Conservation (phyloP, 2,797 vertebrate genomes). For the Enteromius paludinosus region DNA sequence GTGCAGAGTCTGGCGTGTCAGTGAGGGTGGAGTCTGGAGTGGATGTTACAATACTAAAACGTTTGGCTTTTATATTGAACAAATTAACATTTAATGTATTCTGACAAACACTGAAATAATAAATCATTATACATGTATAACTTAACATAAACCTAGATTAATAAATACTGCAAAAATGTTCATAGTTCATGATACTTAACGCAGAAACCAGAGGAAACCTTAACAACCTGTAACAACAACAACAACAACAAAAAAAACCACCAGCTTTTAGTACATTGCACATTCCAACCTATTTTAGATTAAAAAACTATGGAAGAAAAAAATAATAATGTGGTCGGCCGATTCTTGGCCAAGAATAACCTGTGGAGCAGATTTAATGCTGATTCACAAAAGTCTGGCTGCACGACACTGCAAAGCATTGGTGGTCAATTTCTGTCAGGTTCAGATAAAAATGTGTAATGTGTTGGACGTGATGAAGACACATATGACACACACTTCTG, state of each 20-base stretch:
- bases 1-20: too few species aligned
- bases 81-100: neutral
- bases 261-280: neutral
- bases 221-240: neutral
- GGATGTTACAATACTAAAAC: too few species aligned
- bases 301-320: neutral
- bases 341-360: neutral
- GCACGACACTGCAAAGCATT: neutral
- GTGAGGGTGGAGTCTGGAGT: too few species aligned
- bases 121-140: neutral
- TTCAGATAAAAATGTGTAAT: neutral
- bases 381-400: neutral
- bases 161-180: neutral
- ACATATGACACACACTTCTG: neutral
- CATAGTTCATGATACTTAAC: neutral
- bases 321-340: too few species aligned
- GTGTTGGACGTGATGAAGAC: neutral
- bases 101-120: neutral
- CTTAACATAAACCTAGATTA: neutral
- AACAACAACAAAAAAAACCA: neutral
- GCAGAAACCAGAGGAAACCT: neutral
- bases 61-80: too few species aligned
- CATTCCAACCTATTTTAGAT: neutral
- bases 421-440: neutral
- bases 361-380: neutral